phyloP scores from a whole-genome alignment of 37 sponge, comb jelly and placozoan species.

The Halisarca cf. caerulea region DNA sequence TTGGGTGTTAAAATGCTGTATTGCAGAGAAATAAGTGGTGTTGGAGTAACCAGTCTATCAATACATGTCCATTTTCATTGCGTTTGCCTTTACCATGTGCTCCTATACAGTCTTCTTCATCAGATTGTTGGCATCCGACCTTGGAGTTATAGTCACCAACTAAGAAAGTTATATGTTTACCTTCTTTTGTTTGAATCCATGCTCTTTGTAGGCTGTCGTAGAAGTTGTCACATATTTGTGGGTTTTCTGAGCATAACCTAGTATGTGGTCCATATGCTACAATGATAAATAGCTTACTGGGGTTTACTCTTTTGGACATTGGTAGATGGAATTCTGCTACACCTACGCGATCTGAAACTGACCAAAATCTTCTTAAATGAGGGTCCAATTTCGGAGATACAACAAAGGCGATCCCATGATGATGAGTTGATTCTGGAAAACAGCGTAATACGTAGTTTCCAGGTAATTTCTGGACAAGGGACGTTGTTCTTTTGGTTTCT shows the following conservation, averaged over 20 bases:
- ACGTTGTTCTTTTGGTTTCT: constrained; percentile 13
- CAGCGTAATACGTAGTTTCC: background rate
- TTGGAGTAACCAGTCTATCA: constrained; percentile 5
- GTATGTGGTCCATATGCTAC: constrained; percentile 17
- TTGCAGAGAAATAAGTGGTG: constrained; percentile 4
- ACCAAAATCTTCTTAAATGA: constrained; percentile 21
- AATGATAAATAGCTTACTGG: constrained; percentile 19
- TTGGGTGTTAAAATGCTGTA: constrained; percentile 13
- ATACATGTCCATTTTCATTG: background rate
- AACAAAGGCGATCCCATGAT: background rate
- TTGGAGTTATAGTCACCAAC: background rate
- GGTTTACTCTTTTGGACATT: constrained; percentile 2
- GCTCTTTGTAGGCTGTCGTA: constrained; percentile 19
- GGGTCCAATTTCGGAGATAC: constrained; percentile 2
- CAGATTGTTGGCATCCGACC: background rate
- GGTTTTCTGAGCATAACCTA: background rate
- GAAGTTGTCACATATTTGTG: constrained; percentile 1
- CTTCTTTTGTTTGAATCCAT: constrained; percentile 16
- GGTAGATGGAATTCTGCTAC: constrained; percentile 20
- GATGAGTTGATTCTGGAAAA: background rate
- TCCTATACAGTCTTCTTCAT: background rate
- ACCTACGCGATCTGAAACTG: constrained; percentile 24
- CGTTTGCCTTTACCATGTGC: background rate
- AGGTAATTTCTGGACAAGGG: constrained; percentile 11
- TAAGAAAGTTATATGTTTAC: constrained; percentile 9